A percentile compares a stretch with the other conserved stretches of the same genome.
Evolutionary conservation across 2,888 invertebrate species (phyloP).

Genomic region (Xanthia icteritia): DNA sequence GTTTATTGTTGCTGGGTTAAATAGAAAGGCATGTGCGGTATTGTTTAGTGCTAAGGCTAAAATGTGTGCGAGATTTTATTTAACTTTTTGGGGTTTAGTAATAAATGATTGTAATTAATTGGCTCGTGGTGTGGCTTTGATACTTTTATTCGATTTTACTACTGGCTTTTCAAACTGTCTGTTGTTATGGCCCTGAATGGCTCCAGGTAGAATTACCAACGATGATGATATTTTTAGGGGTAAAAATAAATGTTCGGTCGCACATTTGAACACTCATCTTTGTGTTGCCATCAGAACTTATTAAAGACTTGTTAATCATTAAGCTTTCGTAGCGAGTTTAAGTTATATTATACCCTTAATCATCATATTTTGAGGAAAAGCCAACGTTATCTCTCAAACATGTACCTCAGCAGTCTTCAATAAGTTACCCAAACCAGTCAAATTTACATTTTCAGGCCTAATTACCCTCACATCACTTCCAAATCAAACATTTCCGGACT

Average conservation of each 20-base stretch:
- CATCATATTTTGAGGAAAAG: not conserved
- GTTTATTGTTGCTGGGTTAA: slow-evolving; percentile 36
- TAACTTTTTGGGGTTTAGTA: not conserved
- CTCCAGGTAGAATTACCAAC: too few relatives aligned
- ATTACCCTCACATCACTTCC: not conserved
- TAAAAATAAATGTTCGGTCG: not conserved
- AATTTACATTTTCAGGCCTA: not conserved
- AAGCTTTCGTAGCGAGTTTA: not conserved
- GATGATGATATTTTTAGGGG: too few relatives aligned
- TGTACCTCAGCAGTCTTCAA: not conserved
- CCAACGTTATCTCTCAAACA: not conserved
- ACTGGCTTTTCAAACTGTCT: too few relatives aligned
- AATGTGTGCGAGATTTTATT: slow-evolving; percentile 3
- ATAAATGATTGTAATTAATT: not conserved
- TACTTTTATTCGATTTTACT: too few relatives aligned
- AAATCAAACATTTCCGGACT: slow-evolving; percentile 30
- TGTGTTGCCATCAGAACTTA: not conserved
- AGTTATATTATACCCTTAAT: not conserved
- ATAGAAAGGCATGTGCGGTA: slow-evolving; percentile 18
- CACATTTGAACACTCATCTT: not conserved
- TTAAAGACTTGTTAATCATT: not conserved
- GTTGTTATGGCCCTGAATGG: too few relatives aligned
- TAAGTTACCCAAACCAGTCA: not conserved
- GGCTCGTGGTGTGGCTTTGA: too few relatives aligned
- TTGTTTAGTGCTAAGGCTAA: slow-evolving; percentile 11